phyloP scores from a whole-genome alignment of 2,113 vertebrate genomes.

The Paedocypris sp. region DNA sequence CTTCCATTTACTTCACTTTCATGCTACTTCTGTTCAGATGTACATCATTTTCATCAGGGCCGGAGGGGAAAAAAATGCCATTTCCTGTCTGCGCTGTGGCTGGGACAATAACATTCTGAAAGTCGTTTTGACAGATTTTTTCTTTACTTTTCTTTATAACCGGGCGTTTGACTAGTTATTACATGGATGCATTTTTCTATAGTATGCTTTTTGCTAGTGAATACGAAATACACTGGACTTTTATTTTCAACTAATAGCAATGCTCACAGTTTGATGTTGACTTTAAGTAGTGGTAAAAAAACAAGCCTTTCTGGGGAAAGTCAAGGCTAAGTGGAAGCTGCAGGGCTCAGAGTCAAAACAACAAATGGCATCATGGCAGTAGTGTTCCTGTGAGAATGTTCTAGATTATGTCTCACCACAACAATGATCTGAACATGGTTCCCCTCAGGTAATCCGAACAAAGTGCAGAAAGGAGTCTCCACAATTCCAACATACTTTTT shows the following conservation, averaged over 20 bases:
- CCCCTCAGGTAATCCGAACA: conserved; percentile 3
- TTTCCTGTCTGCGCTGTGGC: conserved; percentile 41
- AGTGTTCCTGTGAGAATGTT: conserved; percentile 33
- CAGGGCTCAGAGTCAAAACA: conserved; percentile 14
- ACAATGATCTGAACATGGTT: background rate
- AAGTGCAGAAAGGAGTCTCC: background rate
- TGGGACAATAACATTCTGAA: conserved; percentile 39
- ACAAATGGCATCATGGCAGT: conserved; percentile 26
- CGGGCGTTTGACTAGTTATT: too few relatives aligned
- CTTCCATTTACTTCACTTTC: background rate
- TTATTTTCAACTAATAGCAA: too few relatives aligned
- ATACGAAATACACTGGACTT: too few relatives aligned
- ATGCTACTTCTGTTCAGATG: background rate
- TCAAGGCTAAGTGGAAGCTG: background rate
- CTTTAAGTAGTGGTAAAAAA: too few relatives aligned
- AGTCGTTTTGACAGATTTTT: conserved; percentile 33
- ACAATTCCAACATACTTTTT: background rate
- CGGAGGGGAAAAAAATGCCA: conserved; percentile 44
- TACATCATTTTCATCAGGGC: conserved; percentile 22
- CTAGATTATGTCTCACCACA: conserved; percentile 27
- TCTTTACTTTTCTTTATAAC: background rate
- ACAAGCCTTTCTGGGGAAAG: conserved; percentile 1
- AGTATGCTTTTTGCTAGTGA: background rate
- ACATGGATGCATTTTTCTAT: background rate
- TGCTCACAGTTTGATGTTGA: too few relatives aligned